These are phyloP conservation scores for Pogonocichla stellata DNA, from an alignment of 2,113 vertebrate genomes.

Conservation along the genomic window DNA sequence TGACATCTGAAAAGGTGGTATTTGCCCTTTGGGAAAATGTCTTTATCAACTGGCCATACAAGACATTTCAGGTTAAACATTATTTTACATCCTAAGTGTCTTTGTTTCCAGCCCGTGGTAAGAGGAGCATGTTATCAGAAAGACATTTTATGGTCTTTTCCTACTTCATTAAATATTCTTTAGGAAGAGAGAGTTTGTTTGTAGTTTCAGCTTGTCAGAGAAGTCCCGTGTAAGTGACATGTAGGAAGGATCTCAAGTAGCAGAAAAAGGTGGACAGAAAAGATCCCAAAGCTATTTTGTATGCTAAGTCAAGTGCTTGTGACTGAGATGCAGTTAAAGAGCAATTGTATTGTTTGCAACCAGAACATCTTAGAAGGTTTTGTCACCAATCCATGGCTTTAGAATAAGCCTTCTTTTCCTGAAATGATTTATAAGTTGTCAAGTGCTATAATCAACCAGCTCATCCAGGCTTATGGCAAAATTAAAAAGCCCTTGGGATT, in stretches of 20 bases:
- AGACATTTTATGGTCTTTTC: background rate
- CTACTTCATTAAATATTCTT: background rate
- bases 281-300: background rate
- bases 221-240: background rate
- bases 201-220: background rate
- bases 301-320: background rate
- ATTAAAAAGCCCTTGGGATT: constrained; percentile 48
- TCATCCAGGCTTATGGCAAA: constrained; percentile 19
- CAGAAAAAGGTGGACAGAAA: background rate
- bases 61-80: background rate
- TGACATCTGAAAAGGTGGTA: background rate
- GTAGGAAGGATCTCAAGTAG: background rate
- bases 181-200: background rate
- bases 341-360: background rate
- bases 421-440: constrained; percentile 45
- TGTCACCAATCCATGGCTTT: constrained; percentile 7
- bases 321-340: background rate
- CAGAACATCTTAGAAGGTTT: constrained; percentile 3
- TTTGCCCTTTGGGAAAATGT: background rate
- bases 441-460: constrained; percentile 52
- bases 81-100: background rate
- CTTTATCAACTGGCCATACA: background rate
- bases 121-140: background rate
- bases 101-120: background rate
- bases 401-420: constrained; percentile 35